phyloP scores from a whole-genome alignment of 2,113 vertebrate genomes.

The Semicossyphus pulcher region DNA sequence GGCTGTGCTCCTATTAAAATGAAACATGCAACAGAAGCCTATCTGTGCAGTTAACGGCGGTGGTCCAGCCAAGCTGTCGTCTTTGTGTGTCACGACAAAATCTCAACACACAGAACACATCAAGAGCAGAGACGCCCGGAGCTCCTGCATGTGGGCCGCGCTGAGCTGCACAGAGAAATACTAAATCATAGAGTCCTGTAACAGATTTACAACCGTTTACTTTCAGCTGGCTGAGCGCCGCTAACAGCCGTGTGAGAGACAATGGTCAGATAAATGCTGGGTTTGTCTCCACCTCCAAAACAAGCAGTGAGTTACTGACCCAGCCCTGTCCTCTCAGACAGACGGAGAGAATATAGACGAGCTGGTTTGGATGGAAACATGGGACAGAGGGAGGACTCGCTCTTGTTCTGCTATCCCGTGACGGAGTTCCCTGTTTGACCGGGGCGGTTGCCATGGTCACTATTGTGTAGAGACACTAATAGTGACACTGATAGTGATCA shows the following conservation, averaged over 20 bases:
- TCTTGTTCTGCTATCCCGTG: conserved; percentile 46
- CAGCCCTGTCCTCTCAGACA: background rate
- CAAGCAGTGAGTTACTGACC: conserved; percentile 64
- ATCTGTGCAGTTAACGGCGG: background rate
- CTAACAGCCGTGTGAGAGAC: conserved; percentile 47
- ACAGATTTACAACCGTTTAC: conserved; percentile 61
- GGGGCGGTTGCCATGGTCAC: conserved; percentile 83
- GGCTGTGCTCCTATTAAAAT: background rate
- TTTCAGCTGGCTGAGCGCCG: conserved; percentile 39
- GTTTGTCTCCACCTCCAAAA: conserved; percentile 34
- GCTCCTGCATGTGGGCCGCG: background rate
- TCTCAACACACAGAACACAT: background rate
- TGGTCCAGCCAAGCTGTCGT: background rate
- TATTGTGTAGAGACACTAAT: conserved; percentile 75
- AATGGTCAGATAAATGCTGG: conserved; percentile 56
- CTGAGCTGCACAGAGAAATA: conserved; percentile 8
- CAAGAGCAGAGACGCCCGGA: conserved; percentile 1
- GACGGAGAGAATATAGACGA: conserved; percentile 31
- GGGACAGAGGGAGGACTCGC: conserved; percentile 37
- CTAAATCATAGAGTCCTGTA: conserved; percentile 39
- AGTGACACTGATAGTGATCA: conserved; percentile 62
- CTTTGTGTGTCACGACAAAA: background rate
- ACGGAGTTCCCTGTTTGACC: conserved; percentile 77
- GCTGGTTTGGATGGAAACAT: conserved; percentile 23
- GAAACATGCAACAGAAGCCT: background rate